Base-by-base conservation (phyloP, 2,797 vertebrate species). In the Neosalanx taihuensis region DNA sequence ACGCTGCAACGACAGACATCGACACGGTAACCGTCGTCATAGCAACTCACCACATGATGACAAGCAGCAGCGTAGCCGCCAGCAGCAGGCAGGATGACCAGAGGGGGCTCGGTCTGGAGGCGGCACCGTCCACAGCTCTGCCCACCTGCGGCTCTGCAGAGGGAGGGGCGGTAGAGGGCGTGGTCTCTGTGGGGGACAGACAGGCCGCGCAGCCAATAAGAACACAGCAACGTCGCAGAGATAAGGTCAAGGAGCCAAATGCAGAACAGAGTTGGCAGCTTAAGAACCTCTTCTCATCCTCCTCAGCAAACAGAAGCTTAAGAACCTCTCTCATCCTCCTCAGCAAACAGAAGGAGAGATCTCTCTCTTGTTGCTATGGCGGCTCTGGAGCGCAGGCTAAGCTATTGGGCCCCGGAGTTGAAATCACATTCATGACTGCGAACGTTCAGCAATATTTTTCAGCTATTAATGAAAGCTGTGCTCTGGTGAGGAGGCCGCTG, bases 71-170 rank as follows among this genome's bases (percentile, higher is more conserved):
- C n/a, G 49, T 18, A 26, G 78, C 84, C 18, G 65, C 70, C 76
- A 86, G 73, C 37, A 85, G 74, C 70, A 88, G 75, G 53, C 76
- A 71, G 64, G 70, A 51, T 31, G 81, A 85, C 75, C 78, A 82
- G 61, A 80, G 61, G 12, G 83, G 69, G 60, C 20, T 18, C 1
- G 20, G 12, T 18, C 18, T 53, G 49, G 71, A n/a, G n/a, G 78
- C 74, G 67, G 76, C 77, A 59, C 74, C 74, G 5, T 69, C 76
- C 46, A 58, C 77, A 69, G 79, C 20, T 12, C 75, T 75, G 31
- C 88, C 89, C 75, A 91, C 84, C 71, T 88, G 91, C 58, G 92
- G 91, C 37, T 90, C 90, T 46, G 92, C 90, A 85, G 92, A 94
- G 13, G 92, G 92, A 0, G 92, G 91, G 6, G 91, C 91, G 59